phyloP scores from a whole-genome alignment of 2,888 invertebrate species.

The Aromia moschata region DNA sequence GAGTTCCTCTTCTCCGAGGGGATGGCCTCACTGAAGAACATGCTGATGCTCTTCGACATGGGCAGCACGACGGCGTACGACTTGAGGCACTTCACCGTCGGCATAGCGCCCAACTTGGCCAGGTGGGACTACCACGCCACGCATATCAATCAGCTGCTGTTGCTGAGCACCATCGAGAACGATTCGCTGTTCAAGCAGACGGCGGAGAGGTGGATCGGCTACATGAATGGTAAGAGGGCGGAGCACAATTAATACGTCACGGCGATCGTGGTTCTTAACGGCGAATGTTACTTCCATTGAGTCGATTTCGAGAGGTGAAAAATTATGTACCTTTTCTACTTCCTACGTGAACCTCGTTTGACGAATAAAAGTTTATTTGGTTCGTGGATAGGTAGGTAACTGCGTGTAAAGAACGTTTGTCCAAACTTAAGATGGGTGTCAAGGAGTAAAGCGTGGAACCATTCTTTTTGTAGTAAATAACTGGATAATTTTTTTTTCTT shows the following conservation, averaged over 20 bases:
- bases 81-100: slow-evolving; percentile 89
- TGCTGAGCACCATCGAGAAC: slow-evolving; percentile 85
- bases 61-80: slow-evolving; percentile 97
- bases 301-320: too few relatives aligned
- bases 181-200: slow-evolving; percentile 84
- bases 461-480: neutral
- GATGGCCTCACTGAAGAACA: slow-evolving; percentile 84
- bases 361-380: too few relatives aligned
- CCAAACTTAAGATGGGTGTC: neutral
- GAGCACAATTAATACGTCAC: slow-evolving; percentile 90
- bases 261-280: too few relatives aligned
- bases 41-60: slow-evolving; percentile 92
- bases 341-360: too few relatives aligned
- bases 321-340: too few relatives aligned
- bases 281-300: too few relatives aligned
- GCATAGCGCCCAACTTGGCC: slow-evolving; percentile 92
- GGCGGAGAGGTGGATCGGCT: slow-evolving; percentile 92
- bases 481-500: too few relatives aligned
- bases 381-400: too few relatives aligned
- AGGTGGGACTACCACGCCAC: slow-evolving; percentile 99
- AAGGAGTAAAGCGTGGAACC: neutral
- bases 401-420: too few relatives aligned
- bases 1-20: slow-evolving; percentile 83
- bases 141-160: slow-evolving; percentile 93
- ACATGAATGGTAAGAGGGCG: slow-evolving; percentile 94